phyloP scores from a whole-genome alignment of 2,113 vertebrate species.

The Colossoma macropomum region DNA sequence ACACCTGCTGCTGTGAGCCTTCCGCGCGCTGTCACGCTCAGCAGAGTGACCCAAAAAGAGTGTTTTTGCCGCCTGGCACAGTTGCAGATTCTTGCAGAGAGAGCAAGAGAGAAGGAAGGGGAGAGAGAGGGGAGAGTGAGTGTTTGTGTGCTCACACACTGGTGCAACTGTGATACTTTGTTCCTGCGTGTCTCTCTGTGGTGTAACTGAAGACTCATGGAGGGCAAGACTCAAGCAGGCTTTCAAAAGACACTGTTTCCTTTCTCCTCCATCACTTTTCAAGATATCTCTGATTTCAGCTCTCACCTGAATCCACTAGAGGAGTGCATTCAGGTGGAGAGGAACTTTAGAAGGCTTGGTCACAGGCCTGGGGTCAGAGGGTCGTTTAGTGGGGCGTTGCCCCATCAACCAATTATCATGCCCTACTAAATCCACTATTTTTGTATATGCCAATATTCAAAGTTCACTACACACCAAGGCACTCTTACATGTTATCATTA shows the following conservation, averaged over 20 bases:
- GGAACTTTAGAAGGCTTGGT: not conserved
- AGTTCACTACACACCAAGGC: too few species aligned
- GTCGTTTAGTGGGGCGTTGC: too few species aligned
- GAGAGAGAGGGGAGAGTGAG: not conserved
- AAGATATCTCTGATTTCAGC: not conserved
- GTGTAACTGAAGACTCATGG: not conserved
- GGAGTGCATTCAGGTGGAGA: not conserved
- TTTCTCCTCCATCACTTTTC: not conserved
- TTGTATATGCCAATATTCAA: too few species aligned
- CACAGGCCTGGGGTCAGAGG: not conserved
- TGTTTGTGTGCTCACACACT: not conserved
- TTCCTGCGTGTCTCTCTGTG: not conserved
- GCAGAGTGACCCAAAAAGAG: constrained; percentile 50
- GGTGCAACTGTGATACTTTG: constrained; percentile 6
- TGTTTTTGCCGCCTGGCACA: constrained; percentile 13
- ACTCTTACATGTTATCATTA: too few species aligned
- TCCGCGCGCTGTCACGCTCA: constrained; percentile 36
- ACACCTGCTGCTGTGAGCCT: constrained; percentile 28
- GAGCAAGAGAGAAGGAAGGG: not conserved
- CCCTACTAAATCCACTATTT: too few species aligned
- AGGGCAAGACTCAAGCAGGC: not conserved
- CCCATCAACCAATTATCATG: too few species aligned
- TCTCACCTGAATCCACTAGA: not conserved
- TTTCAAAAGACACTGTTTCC: not conserved
- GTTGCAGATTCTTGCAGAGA: not conserved